Evolutionary conservation across 1,140 invertebrate species (phyloP).

Genomic region (Sycophila sp.): DNA sequence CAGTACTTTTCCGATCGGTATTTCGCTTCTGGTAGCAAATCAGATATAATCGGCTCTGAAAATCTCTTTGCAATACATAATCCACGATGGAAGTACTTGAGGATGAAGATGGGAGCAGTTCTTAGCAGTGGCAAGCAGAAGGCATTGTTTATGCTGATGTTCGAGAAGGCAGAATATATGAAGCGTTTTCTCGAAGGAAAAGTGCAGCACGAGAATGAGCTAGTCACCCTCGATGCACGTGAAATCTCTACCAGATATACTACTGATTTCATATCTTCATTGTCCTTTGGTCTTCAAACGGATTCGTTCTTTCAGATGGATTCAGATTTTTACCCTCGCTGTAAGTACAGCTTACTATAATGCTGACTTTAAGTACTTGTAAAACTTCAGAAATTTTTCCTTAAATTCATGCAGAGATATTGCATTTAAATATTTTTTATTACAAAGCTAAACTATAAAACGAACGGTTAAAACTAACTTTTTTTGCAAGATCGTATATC

Average conservation of each 20-base stretch:
- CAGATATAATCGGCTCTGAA: slow-evolving; percentile 42
- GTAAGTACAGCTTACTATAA: slow-evolving; percentile 33
- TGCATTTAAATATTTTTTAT: too few relatives aligned
- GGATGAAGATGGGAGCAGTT: slow-evolving; percentile 63
- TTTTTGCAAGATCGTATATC: too few relatives aligned
- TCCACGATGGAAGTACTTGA: slow-evolving; percentile 56
- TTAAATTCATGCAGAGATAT: neutral
- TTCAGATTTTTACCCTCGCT: slow-evolving; percentile 49
- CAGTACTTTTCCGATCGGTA: slow-evolving; percentile 62
- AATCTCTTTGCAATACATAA: slow-evolving; percentile 50
- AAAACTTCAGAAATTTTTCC: neutral
- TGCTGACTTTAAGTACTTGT: neutral
- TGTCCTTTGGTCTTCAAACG: slow-evolving; percentile 65
- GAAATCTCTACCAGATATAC: neutral
- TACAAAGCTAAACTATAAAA: neutral
- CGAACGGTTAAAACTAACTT: too few relatives aligned
- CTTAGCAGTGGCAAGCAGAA: slow-evolving; percentile 67
- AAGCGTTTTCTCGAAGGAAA: slow-evolving; percentile 41
- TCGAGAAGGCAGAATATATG: slow-evolving; percentile 49
- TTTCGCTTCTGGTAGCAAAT: slow-evolving; percentile 42
- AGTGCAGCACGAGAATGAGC: neutral
- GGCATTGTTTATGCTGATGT: slow-evolving; percentile 61
- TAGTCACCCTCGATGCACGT: neutral
- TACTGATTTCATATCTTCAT: slow-evolving; percentile 60
- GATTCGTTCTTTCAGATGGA: slow-evolving; percentile 59